Base-by-base conservation (phyloP, 2,113 vertebrate genomes). In the Chionodraco myersi region DNA sequence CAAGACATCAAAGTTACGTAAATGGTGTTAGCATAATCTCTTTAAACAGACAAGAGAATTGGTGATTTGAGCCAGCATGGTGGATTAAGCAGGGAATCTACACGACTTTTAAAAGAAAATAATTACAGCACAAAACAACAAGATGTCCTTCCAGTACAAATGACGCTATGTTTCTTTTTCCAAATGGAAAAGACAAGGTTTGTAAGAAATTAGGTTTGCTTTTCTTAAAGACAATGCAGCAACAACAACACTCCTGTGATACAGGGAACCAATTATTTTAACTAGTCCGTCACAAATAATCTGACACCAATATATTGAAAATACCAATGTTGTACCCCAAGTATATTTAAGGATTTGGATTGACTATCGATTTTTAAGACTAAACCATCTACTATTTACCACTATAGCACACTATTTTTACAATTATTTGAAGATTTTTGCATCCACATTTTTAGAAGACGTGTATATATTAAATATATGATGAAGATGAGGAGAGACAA, bases 51-150 rank as follows among this genome's bases (percentile, higher is more conserved):
- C 11, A 14, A 71, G 34, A 65, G 9, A 34, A 56, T 41, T 70
- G 72, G 63, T 6, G 18, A 2, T 68, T 23, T 57, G 54, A 78
- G 41, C 36, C 65, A 71, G 59, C 18, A 15, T 10, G 2, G 16
- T 73, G 62, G 54, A 52, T 72, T 72, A 53, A 51, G 30, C 13
- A 26, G 64, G 54, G 45, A 34, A 78, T 77, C 59, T 26, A 15
- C 5, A 47, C 51, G 49, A 13, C 34, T 41, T 56, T 14, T 23
- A 41, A 16, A 51, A 21, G 61, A 67, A 34, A 66, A 65, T 6
- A 79, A 4, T 48, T 52, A 47, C 3, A 18, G 63, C 47, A 59
- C 15, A 71, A 57, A 60, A 80, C 34, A 45, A 2, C 3, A 72
- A 52, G 6, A 45, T 59, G 30, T 82, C 45, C 7, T 51, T 67